Evolutionary conservation across 2,797 vertebrate species (phyloP).

Genomic region (Enteromius thamalakanensis): DNA sequence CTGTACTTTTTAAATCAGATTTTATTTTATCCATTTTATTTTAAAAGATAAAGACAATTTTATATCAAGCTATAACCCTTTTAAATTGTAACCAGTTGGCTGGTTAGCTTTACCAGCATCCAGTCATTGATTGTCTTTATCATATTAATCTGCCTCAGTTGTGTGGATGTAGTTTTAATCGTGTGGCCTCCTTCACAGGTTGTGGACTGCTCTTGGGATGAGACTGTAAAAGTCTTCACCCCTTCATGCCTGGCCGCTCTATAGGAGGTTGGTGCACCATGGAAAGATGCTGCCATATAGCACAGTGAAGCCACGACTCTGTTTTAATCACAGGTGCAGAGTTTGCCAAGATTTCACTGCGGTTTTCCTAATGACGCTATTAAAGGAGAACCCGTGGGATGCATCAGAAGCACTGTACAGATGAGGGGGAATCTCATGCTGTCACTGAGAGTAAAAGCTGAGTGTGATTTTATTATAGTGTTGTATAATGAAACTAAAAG

Average conservation of each 20-base stretch:
- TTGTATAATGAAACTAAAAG: slow-evolving; percentile 9
- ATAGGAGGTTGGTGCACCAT: slow-evolving; percentile 40
- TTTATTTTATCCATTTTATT: not conserved
- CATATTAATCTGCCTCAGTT: not conserved
- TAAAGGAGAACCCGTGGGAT: slow-evolving; percentile 33
- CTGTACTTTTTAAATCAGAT: not conserved
- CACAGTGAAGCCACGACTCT: not conserved
- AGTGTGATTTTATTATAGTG: not conserved
- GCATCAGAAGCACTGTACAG: not conserved
- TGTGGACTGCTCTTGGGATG: slow-evolving; percentile 96
- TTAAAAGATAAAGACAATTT: not conserved
- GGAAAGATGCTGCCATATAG: slow-evolving; percentile 25
- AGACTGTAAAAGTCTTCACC: slow-evolving; percentile 92
- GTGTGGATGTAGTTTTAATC: not conserved
- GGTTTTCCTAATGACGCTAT: slow-evolving; percentile 48
- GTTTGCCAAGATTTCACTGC: slow-evolving; percentile 51
- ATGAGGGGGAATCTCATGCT: not conserved
- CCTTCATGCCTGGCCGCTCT: slow-evolving; percentile 79
- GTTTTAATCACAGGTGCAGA: slow-evolving; percentile 43
- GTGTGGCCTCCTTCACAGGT: slow-evolving; percentile 76
- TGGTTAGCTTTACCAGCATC: not conserved
- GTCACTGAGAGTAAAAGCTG: slow-evolving; percentile 12
- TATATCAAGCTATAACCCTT: not conserved
- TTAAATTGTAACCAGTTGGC: not conserved
- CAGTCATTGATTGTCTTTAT: too few species aligned